Base-by-base conservation (phyloP, 2,888 invertebrate species). In the Dicyrtoma fusca region DNA sequence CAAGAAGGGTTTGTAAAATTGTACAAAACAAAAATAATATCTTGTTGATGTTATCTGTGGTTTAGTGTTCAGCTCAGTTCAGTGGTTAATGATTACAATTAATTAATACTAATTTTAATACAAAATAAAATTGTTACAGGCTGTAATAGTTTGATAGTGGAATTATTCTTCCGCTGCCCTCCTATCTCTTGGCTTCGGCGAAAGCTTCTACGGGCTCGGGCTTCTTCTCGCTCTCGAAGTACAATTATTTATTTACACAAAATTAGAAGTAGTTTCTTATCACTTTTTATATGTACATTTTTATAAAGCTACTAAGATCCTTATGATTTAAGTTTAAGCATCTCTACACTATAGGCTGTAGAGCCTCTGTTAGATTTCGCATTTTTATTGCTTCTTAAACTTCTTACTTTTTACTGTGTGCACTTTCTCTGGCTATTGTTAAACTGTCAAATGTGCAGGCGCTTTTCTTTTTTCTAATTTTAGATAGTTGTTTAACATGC, bases 171-270 rank as follows among this genome's bases (percentile, higher is more conserved):
- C 53, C 19, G 53, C 17, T 45, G 51, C 14, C 51, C 57, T 11
- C n/a, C 34, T 51, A 14, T 68, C 34, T 68, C 68, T 51, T 68
- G 57, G 68, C 34, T 57, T 68, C 45, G 55, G 5, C 55, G 23
- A 14, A 66, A 66, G 21, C 17, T 51, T 14, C 51, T 53, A 1
- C 66, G 19, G 11, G 34, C 34, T 34, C 34, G 34, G 34, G 34
- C 34, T 34, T 53, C 14, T 19, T 53, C 53, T 21, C 14, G 53
- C 8, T 53, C 53, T 21, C 14, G 53, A 53, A 53, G 53, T 53
- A 53, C 19, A 53, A n/a, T n/a, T n/a, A n/a, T n/a, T n/a, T n/a
- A n/a, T n/a, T n/a, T n/a, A n/a, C n/a, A n/a, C n/a, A n/a, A n/a
- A n/a, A n/a, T n/a, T n/a, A n/a, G n/a, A n/a, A n/a, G n/a, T n/a